Conservation (phyloP, 1,140 invertebrate species). For the Leguminivora glycinivorella region DNA sequence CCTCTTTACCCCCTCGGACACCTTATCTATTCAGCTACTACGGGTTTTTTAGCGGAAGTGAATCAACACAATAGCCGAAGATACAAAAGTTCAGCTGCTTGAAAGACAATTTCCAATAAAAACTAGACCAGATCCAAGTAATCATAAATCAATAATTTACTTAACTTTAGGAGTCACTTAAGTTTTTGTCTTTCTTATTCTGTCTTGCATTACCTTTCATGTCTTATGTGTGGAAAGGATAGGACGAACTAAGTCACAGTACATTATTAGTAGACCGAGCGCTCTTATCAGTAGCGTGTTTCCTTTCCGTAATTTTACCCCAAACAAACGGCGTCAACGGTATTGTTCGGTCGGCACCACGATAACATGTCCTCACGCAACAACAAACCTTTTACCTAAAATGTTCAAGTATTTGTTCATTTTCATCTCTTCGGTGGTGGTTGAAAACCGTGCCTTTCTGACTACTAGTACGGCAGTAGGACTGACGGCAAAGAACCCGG, state of each 20-base stretch:
- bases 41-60: too few species aligned
- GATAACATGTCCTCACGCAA: constrained; percentile 6
- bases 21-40: too few species aligned
- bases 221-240: background rate
- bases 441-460: background rate
- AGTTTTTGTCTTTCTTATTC: background rate
- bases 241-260: background rate
- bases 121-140: too few species aligned
- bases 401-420: constrained; percentile 19
- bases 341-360: constrained; percentile 14
- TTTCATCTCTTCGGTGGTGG: background rate
- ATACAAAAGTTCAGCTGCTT: too few species aligned
- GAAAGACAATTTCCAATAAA: too few species aligned
- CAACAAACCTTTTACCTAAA: constrained; percentile 2
- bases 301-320: constrained; percentile 1
- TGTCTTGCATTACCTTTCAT: background rate
- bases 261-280: background rate
- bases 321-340: constrained; percentile 20
- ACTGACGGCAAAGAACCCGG: constrained; percentile 41
- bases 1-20: too few species aligned
- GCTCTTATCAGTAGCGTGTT: constrained; percentile 13
- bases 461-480: background rate
- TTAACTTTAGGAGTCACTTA: background rate
- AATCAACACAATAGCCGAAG: too few species aligned
- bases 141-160: background rate